Conservation (phyloP, 2,888 invertebrate species). For the Tetheella fluctuosa region DNA sequence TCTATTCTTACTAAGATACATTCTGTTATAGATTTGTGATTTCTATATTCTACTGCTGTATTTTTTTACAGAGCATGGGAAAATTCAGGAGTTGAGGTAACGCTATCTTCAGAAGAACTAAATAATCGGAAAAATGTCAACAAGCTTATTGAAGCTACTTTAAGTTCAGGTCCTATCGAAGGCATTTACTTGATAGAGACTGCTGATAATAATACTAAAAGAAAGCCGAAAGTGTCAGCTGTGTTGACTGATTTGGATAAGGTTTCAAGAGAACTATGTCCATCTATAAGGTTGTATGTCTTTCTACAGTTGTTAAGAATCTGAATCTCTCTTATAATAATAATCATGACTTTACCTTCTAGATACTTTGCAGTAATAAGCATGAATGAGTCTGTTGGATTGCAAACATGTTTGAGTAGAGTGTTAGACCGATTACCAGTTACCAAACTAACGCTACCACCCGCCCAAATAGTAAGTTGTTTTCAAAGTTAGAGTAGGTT, state of each 20-base stretch:
- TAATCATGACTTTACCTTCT: slow-evolving; percentile 20
- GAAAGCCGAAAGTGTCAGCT: neutral
- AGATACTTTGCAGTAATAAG: slow-evolving; percentile 39
- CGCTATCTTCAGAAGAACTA: slow-evolving; percentile 12
- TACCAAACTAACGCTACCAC: slow-evolving; percentile 24
- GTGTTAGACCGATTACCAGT: slow-evolving; percentile 33
- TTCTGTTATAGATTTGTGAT: too few species aligned
- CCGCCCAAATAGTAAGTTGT: neutral
- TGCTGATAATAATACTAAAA: slow-evolving; percentile 4
- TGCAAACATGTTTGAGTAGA: slow-evolving; percentile 31
- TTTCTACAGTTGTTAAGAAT: slow-evolving; percentile 5
- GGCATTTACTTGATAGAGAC: slow-evolving; percentile 31
- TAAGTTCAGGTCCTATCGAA: slow-evolving; percentile 23
- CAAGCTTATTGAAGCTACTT: slow-evolving; percentile 21
- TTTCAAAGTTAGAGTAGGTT: too few species aligned
- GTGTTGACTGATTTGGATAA: slow-evolving; percentile 26
- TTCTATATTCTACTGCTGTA: neutral
- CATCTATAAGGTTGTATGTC: slow-evolving; percentile 24
- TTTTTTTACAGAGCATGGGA: neutral
- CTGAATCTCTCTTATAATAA: neutral
- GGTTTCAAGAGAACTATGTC: slow-evolving; percentile 31
- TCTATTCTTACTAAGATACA: too few species aligned
- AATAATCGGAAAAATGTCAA: slow-evolving; percentile 10
- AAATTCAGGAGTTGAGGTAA: slow-evolving; percentile 16
- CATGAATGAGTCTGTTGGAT: slow-evolving; percentile 25